These are phyloP conservation scores for Pyrgus malvae DNA, from an alignment of 2,888 invertebrate species.

Conservation along the genomic window DNA sequence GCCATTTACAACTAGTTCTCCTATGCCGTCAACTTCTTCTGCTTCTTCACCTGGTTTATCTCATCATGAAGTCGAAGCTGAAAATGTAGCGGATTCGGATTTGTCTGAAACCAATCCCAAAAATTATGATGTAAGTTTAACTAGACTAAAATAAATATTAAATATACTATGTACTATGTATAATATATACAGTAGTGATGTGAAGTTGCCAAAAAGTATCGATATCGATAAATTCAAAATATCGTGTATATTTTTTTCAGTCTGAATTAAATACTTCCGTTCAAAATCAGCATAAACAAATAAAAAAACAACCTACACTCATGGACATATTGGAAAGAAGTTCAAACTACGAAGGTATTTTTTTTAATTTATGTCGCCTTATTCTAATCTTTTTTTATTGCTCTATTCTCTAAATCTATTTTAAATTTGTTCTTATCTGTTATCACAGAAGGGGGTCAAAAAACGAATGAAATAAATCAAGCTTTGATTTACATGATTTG, in stretches of 20 bases:
- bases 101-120: constrained; percentile 29
- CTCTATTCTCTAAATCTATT: constrained; percentile 11
- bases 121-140: constrained; percentile 27
- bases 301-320: constrained; percentile 26
- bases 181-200: neutral
- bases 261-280: constrained; percentile 17
- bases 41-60: constrained; percentile 4
- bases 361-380: constrained; percentile 1
- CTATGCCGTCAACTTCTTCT: constrained; percentile 22
- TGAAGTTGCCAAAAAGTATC: constrained; percentile 8
- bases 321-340: constrained; percentile 10
- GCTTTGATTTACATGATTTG: neutral
- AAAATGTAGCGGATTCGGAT: constrained; percentile 2
- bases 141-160: neutral
- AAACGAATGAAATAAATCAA: constrained; percentile 22
- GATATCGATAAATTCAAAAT: constrained; percentile 19
- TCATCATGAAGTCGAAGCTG: neutral
- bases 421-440: constrained; percentile 15
- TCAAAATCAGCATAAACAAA: constrained; percentile 13
- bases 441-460: constrained; percentile 17
- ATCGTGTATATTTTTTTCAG: constrained; percentile 12
- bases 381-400: constrained; percentile 4
- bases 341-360: constrained; percentile 25
- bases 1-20: constrained; percentile 19
- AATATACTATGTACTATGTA: no score